phyloP scores from a whole-genome alignment of 1,140 invertebrate genomes.

The Andrena cerasifolii region DNA sequence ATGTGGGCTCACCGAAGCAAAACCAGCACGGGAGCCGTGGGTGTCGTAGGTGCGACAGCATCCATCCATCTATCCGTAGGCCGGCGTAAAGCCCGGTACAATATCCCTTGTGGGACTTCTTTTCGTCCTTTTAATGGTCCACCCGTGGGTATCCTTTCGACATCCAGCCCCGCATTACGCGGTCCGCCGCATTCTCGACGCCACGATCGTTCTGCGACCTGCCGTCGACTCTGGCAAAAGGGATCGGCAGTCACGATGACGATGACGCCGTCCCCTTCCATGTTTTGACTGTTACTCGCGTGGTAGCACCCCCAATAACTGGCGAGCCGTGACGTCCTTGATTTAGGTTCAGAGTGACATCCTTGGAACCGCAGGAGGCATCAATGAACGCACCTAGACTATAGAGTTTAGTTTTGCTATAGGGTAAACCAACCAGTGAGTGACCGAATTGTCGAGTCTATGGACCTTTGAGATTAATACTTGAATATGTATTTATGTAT shows the following conservation, averaged over 20 bases:
- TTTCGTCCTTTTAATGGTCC: conserved; percentile 70
- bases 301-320: no score
- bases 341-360: no score
- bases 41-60: conserved; percentile 69
- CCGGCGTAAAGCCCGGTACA: conserved; percentile 61
- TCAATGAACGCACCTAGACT: no score
- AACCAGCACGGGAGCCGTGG: conserved; percentile 68
- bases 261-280: background rate
- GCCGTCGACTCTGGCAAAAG: background rate
- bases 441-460: no score
- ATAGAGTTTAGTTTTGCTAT: no score
- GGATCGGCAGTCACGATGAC: background rate
- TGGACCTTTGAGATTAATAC: no score
- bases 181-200: conserved; percentile 34
- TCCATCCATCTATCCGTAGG: conserved; percentile 67
- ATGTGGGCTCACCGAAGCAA: conserved; percentile 80
- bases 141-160: conserved; percentile 40
- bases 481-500: no score
- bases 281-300: conserved; percentile 23
- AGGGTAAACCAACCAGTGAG: no score
- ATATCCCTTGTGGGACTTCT: conserved; percentile 74
- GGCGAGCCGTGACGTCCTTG: no score
- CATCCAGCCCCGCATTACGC: conserved; percentile 31
- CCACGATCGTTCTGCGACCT: conserved; percentile 17
- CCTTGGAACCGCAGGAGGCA: no score